Base-by-base conservation (phyloP, 2,888 invertebrate species). In the Dicranocentrus wangi region DNA sequence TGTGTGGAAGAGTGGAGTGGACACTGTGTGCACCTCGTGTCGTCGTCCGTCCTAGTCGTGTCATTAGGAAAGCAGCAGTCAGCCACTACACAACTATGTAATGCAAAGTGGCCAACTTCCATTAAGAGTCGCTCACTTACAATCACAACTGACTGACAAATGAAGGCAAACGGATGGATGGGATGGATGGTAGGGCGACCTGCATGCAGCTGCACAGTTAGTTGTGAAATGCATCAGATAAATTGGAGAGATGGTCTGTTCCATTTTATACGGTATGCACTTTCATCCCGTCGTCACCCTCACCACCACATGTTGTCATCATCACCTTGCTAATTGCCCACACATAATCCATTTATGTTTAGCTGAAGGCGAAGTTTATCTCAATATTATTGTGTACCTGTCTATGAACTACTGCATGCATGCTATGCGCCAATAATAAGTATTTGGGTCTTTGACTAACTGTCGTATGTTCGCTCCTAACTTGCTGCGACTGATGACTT, bases 321-420 rank as follows among this genome's bases (percentile, higher is more conserved):
- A 78, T 78, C 78, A 78, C 78, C 78, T 78, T 70, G 70, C 78
- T 78, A 70, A 78, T 70, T 70, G 78, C 78, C 78, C 78, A 78
- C 78, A 70, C 78, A 70, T 63, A 42, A 21, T 69, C 78, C 78
- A 70, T 78, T 78, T 70, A 65, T 42, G 78, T 23, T 0, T 1
- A 2, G 23, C 63, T 63, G 78, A 78, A 78, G 78, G 78, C 53
- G 32, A 63, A 17, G 15, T 39, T 19, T 13, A 51, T 27, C 23
- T n/a, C n/a, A n/a, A n/a, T n/a, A n/a, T n/a, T n/a, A n/a, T n/a
- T n/a, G n/a, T n/a, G n/a, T n/a, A n/a, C n/a, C n/a, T n/a, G n/a
- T n/a, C n/a, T n/a, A n/a, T n/a, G n/a, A n/a, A n/a, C n/a, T n/a
- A n/a, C n/a, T n/a, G n/a, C n/a, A n/a, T n/a, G n/a, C n/a, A n/a